Percentiles rank a stretch among this genome's conserved stretches.
Conservation (phyloP, 2,113 vertebrate species). For the Solenodon paradoxus region DNA sequence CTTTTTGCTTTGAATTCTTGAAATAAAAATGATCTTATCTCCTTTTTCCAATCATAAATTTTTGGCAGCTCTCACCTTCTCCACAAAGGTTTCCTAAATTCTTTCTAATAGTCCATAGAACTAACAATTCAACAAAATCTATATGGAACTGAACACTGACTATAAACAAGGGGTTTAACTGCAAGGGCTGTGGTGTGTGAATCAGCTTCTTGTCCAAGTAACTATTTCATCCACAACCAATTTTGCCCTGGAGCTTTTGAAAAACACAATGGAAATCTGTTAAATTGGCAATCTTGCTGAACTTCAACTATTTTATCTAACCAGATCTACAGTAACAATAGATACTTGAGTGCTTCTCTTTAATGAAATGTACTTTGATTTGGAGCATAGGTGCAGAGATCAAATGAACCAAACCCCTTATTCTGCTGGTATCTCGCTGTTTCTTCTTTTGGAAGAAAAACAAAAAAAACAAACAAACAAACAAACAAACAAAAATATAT, state of each 20-base stretch:
- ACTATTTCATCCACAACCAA: conserved; percentile 57
- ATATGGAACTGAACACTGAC: background rate
- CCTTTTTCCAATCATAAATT: background rate
- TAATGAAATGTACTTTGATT: conserved; percentile 39
- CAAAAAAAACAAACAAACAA: no score
- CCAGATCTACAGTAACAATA: background rate
- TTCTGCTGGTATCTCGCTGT: background rate
- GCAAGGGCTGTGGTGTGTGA: background rate
- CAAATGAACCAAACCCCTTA: conserved; percentile 15
- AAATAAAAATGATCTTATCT: conserved; percentile 54
- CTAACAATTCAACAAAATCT: conserved; percentile 16
- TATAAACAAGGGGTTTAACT: conserved; percentile 30
- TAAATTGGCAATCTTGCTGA: conserved; percentile 56
- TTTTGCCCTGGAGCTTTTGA: conserved; percentile 51
- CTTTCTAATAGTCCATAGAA: background rate
- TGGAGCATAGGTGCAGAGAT: background rate
- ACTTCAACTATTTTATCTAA: conserved; percentile 61
- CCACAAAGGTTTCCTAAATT: conserved; percentile 1
- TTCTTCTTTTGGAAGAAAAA: background rate
- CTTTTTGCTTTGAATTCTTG: conserved; percentile 34
- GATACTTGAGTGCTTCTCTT: conserved; percentile 4
- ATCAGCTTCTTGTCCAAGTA: conserved; percentile 49
- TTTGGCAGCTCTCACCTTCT: conserved; percentile 28
- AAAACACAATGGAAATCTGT: conserved; percentile 69
- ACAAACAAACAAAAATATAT: background rate